Conservation (phyloP, 2,888 invertebrate genomes). For the Acheta domesticus region DNA sequence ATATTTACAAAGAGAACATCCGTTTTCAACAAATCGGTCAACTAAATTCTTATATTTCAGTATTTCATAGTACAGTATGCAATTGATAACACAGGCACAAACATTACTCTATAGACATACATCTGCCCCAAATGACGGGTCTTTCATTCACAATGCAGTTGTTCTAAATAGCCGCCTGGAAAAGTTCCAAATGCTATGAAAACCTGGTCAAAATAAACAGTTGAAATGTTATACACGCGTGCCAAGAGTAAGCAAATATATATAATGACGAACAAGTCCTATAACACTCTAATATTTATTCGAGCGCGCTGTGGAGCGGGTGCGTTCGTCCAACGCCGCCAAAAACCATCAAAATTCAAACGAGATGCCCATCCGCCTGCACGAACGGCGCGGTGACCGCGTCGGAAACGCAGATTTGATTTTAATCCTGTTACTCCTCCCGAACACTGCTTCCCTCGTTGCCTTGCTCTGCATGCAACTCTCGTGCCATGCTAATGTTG, state of each 20-base stretch:
- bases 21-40: too few species aligned
- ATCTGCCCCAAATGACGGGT: too few species aligned
- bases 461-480: too few species aligned
- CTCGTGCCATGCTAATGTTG: too few species aligned
- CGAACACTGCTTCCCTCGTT: not conserved
- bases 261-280: not conserved
- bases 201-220: not conserved
- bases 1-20: too few species aligned
- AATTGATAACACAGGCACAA: too few species aligned
- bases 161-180: not conserved
- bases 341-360: constrained; percentile 7
- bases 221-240: not conserved
- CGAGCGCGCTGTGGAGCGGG: not conserved
- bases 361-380: not conserved
- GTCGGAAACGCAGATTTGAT: not conserved
- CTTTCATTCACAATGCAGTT: not conserved
- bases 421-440: not conserved
- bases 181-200: not conserved
- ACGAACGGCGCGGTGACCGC: too few species aligned
- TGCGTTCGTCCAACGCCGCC: not conserved
- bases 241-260: not conserved
- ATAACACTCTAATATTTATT: not conserved
- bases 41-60: too few species aligned
- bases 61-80: too few species aligned
- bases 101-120: too few species aligned